A percentile compares a stretch with the other conserved stretches of the same genome.
These are phyloP conservation scores for Drosophila sordidapex DNA, from an alignment of 2,888 invertebrate genomes.

Conservation along the genomic window DNA sequence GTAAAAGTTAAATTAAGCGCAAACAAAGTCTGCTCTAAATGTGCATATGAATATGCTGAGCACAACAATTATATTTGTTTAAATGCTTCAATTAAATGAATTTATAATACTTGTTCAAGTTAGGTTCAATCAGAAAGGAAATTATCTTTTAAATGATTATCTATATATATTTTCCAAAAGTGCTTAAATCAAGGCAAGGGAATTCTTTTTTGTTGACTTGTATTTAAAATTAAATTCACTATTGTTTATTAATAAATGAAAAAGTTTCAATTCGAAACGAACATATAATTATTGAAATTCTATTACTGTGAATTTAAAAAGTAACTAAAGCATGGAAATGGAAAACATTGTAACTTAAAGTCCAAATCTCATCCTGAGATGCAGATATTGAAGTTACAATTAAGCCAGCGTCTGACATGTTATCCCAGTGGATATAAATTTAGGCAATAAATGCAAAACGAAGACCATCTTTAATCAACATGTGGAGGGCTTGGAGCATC, in stretches of 20 bases:
- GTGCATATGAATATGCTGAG: not conserved
- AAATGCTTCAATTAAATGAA: not conserved
- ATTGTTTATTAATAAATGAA: not conserved
- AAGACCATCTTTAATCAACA: not conserved
- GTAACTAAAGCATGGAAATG: not conserved
- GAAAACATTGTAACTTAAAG: not conserved
- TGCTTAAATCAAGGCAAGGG: not conserved
- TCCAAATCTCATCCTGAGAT: not conserved
- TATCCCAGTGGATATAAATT: not conserved
- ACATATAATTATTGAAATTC: not conserved
- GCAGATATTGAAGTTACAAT: not conserved
- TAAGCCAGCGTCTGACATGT: not conserved
- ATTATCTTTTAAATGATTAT: not conserved
- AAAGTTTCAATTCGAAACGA: not conserved
- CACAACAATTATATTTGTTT: slow-evolving; percentile 1
- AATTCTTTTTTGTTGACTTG: not conserved
- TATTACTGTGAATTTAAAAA: not conserved
- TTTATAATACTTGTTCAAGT: not conserved
- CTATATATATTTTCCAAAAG: not conserved
- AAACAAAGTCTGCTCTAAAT: not conserved
- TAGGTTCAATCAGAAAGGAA: not conserved
- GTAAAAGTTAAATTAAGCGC: slow-evolving; percentile 6
- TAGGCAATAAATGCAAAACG: not conserved
- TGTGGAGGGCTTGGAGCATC: not conserved
- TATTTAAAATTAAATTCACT: not conserved